Evolutionary conservation across 2,797 vertebrate genomes (phyloP), one percentile per base, ranked within the genome.

Genomic region (Tadarida brasiliensis): DNA sequence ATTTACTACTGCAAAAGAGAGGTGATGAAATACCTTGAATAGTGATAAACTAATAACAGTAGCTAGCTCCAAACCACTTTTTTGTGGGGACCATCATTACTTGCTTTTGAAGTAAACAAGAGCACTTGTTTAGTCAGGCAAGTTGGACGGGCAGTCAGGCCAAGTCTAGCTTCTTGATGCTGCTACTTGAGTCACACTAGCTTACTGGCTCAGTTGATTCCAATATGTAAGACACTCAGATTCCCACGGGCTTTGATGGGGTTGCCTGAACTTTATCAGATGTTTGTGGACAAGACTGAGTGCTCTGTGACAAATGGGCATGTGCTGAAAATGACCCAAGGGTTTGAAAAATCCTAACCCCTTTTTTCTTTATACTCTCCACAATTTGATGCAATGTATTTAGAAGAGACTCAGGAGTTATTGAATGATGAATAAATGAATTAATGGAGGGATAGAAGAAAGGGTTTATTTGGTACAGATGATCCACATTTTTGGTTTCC

Each of bases 81-180:
- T 56, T 57, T 51, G 30, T 35, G 14, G 70, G 22, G 39, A 44
- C n/a, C 15, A 44, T 33, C 26, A 19, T 9, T 59, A 11, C 30
- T 81, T 84, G 49, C 71, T 94, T 92, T 57, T 80, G 85, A 87
- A 67, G 35, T 77, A 77, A 86, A 68, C 39, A 85, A 39, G 47
- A 86, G 51, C 33, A 78, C 17, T 22, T 67, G 35, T 39, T 81
- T 70, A 90, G 51, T 61, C 11, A 49, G 76, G 47, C 56, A 76
- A 70, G 73, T 80, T 68, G 49, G 35, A 67, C 77, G 70, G n/a
- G 35, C 81, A 28, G 56, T 70, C 28, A 33, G 80, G 65, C 33
- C 15, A 47, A 63, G 26, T 16, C 19, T 30, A 57, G n/a, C 33
- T 73, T 17, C 80, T 67, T 35, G 35, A 19, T 30, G 33, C 39